Evolutionary conservation across 2,888 invertebrate genomes (phyloP).

Genomic region (Crossocerus cetratus): DNA sequence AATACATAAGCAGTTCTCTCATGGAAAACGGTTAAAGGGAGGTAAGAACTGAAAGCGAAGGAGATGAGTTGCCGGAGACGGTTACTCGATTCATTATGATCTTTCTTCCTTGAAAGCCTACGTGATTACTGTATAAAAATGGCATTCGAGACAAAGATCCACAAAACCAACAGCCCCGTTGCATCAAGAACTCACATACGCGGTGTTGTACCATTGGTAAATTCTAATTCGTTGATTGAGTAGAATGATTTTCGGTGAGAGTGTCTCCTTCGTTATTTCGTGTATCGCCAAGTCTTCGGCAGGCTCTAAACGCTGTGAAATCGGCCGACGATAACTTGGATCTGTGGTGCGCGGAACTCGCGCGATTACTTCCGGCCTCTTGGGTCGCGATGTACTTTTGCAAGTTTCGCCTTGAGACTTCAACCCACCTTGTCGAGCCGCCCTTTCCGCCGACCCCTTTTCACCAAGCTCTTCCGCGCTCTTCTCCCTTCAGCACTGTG

Average conservation of each 20-base stretch:
- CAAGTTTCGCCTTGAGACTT: slow-evolving; percentile 69
- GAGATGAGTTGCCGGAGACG: slow-evolving; percentile 52
- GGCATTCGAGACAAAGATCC: not conserved
- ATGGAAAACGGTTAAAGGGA: slow-evolving; percentile 32
- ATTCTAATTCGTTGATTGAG: no score
- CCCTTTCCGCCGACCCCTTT: slow-evolving; percentile 18
- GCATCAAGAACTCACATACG: not conserved
- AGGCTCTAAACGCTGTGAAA: slow-evolving; percentile 68
- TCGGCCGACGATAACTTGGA: slow-evolving; percentile 60
- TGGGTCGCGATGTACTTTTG: slow-evolving; percentile 75
- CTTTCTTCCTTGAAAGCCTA: slow-evolving; percentile 51
- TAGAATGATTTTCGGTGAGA: not conserved
- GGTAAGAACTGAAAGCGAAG: slow-evolving; percentile 11
- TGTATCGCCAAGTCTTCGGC: slow-evolving; percentile 49
- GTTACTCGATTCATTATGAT: slow-evolving; percentile 74
- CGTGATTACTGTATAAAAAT: not conserved
- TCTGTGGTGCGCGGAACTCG: slow-evolving; percentile 63
- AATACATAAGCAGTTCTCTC: slow-evolving; percentile 69
- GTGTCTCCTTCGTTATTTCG: slow-evolving; percentile 30
- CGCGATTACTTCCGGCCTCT: slow-evolving; percentile 75
- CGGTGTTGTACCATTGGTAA: not conserved
- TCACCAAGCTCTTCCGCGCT: slow-evolving; percentile 3
- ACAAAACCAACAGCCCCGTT: not conserved
- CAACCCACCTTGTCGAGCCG: slow-evolving; percentile 30
- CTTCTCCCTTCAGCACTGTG: not conserved